A percentile compares a stretch with the other conserved stretches of the same genome.
Conservation (phyloP, 2,797 vertebrate species). For the Lophotriccus pileatus region DNA sequence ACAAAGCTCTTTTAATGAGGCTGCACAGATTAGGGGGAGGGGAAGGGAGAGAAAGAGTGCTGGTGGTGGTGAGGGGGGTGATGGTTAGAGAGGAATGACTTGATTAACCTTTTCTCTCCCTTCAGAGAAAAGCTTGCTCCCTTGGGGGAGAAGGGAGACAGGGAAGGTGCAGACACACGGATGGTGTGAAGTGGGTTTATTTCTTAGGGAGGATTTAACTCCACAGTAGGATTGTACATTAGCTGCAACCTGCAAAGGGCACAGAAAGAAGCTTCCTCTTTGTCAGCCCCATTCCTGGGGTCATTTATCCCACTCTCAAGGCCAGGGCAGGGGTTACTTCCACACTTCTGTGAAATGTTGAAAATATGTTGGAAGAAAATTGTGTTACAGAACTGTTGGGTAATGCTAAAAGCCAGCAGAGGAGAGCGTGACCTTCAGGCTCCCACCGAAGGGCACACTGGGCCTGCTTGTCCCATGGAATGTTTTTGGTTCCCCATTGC, state of each 20-base stretch:
- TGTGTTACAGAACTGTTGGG: constrained; percentile 1
- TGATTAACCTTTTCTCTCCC: constrained; percentile 72
- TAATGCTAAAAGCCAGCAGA: constrained; percentile 44
- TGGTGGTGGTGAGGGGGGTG: constrained; percentile 49
- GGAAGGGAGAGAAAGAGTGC: constrained; percentile 55
- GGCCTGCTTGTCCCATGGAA: constrained; percentile 24
- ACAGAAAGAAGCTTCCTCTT: not conserved
- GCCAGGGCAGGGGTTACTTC: not conserved
- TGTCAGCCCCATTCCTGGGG: not conserved
- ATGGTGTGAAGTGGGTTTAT: not conserved
- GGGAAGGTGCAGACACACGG: not conserved
- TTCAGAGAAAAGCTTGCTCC: constrained; percentile 6
- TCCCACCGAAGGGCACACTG: constrained; percentile 69
- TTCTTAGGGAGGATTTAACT: not conserved
- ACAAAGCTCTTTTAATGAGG: constrained; percentile 75
- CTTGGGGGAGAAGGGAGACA: not conserved
- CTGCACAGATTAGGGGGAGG: constrained; percentile 74
- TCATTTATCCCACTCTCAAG: not conserved
- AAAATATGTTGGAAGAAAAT: constrained; percentile 31
- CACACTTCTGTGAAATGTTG: not conserved
- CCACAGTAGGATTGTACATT: not conserved
- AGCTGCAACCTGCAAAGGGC: not conserved
- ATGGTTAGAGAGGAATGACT: constrained; percentile 43
- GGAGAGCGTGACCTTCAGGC: constrained; percentile 78
- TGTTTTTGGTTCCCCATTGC: not conserved